These are phyloP conservation scores for Drosophila orena DNA, from an alignment of 1,140 invertebrate species.

Conservation along the genomic window DNA sequence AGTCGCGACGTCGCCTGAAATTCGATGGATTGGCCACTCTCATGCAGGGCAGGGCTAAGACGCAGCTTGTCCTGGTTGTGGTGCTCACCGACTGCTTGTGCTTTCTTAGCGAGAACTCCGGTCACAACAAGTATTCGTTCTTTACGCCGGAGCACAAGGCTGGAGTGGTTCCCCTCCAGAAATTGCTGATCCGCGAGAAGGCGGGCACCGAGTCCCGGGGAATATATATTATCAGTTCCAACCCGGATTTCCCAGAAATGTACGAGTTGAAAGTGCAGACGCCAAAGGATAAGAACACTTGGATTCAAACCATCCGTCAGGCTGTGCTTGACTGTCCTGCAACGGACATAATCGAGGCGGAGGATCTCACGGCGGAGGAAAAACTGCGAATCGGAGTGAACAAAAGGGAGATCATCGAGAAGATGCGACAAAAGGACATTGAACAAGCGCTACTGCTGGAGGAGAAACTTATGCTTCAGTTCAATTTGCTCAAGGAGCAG, in stretches of 20 bases:
- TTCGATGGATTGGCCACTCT: slow-evolving; percentile 94
- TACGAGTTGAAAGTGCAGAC: slow-evolving; percentile 96
- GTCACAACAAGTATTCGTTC: slow-evolving; percentile 92
- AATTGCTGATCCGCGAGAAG: slow-evolving; percentile 96
- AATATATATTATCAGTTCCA: slow-evolving; percentile 95
- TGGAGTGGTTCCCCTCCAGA: slow-evolving; percentile 95
- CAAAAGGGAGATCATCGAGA: slow-evolving; percentile 89
- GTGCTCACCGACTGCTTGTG: slow-evolving; percentile 96
- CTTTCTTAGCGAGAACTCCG: slow-evolving; percentile 94
- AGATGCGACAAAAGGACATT: slow-evolving; percentile 93
- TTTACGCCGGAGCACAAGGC: slow-evolving; percentile 95
- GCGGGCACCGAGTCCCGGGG: slow-evolving; percentile 93
- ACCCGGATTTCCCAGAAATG: slow-evolving; percentile 96
- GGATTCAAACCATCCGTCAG: slow-evolving; percentile 94
- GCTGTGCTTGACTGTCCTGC: slow-evolving; percentile 90
- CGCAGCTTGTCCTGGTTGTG: slow-evolving; percentile 93
- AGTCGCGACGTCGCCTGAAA: slow-evolving; percentile 92
- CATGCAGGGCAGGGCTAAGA: slow-evolving; percentile 93
- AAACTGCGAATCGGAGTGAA: slow-evolving; percentile 90
- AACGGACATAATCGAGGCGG: slow-evolving; percentile 87
- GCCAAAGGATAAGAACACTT: slow-evolving; percentile 94
- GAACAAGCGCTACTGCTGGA: slow-evolving; percentile 94
- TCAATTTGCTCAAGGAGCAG: slow-evolving; percentile 89
- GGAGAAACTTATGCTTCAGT: slow-evolving; percentile 94
- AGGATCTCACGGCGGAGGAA: slow-evolving; percentile 89